Evolutionary conservation across 2,888 invertebrate species (phyloP).

Genomic region (Sisyra nigra): DNA sequence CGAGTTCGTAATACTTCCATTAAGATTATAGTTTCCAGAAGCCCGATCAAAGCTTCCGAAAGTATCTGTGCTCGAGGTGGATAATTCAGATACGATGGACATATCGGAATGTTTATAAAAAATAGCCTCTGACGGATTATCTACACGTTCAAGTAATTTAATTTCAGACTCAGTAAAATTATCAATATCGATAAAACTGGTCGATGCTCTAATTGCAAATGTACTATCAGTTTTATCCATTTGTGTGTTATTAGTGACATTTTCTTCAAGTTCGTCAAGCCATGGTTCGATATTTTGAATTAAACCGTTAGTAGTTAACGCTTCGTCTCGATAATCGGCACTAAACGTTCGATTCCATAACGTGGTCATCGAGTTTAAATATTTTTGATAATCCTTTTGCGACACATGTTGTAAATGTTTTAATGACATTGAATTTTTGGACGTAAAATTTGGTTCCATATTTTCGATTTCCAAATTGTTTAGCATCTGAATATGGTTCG

Average conservation of each 20-base stretch:
- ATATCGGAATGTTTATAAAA: too few relatives aligned
- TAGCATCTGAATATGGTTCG: too few relatives aligned
- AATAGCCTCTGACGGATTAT: not conserved
- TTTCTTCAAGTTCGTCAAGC: not conserved
- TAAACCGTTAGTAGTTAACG: not conserved
- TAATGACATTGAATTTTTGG: too few relatives aligned
- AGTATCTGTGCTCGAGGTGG: too few relatives aligned
- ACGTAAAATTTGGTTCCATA: too few relatives aligned
- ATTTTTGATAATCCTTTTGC: too few relatives aligned
- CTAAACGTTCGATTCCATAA: constrained; percentile 3
- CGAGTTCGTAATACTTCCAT: too few relatives aligned
- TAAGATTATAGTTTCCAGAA: too few relatives aligned
- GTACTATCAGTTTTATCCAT: constrained; percentile 4
- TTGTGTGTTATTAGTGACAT: not conserved
- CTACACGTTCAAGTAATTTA: not conserved
- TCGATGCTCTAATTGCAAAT: not conserved
- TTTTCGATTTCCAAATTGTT: too few relatives aligned
- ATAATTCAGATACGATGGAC: too few relatives aligned
- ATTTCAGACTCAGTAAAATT: not conserved
- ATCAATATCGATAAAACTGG: not conserved
- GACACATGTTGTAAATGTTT: too few relatives aligned
- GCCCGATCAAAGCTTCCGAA: too few relatives aligned
- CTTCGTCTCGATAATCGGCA: not conserved
- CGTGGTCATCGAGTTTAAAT: not conserved
- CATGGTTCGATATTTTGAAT: not conserved